Evolutionary conservation across 2,888 invertebrate genomes (phyloP), one percentile per base, ranked within the genome.

Genomic region (Halictus quadricinctus): DNA sequence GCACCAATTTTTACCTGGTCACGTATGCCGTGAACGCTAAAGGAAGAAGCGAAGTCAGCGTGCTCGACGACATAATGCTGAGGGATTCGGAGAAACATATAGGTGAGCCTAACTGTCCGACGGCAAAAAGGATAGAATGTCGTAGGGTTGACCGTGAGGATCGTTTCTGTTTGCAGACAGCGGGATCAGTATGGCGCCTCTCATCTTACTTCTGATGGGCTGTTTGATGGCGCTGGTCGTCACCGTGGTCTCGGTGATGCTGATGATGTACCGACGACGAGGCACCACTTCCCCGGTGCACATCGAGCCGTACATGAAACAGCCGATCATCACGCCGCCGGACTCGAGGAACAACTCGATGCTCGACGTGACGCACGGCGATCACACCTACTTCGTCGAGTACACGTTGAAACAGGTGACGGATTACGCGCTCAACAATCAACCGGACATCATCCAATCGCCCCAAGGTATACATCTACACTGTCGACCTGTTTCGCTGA

Each of bases 21-120:
- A 97, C 97, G 90, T 98, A 97, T 94, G 97, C 98, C 82, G 96
- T 96, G 90, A 98, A 98, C 95, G 96, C 97, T 85, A 98, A 98
- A 94, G 98, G 98, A 78, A 96, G 97, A 87, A 97, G 98, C 85
- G 98, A 98, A 91, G 96, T 97, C 91, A 96, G 97, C 85, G 95
- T 98, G 13, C 95, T 98, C 85, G 98, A 98, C 94, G 98, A 98
- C 93, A 97, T 98, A 91, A 97, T 97, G 91, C 97, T 98, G 92
- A 97, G 97, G 94, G 98, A 98, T 94, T 97, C 98, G 75, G 98
- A 98, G 90, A 97, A 97, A 94, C 96, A 97, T 93, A 97, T 97
- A 95, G 98, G 98, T 98, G 95, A 94, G 72, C 58, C 29, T 41
- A 12, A 21, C n/a, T 2, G n/a, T 43, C 0, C 21, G 2, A 70